phyloP scores from a whole-genome alignment of 2,797 vertebrate genomes.

The Sarcoramphus papa region DNA sequence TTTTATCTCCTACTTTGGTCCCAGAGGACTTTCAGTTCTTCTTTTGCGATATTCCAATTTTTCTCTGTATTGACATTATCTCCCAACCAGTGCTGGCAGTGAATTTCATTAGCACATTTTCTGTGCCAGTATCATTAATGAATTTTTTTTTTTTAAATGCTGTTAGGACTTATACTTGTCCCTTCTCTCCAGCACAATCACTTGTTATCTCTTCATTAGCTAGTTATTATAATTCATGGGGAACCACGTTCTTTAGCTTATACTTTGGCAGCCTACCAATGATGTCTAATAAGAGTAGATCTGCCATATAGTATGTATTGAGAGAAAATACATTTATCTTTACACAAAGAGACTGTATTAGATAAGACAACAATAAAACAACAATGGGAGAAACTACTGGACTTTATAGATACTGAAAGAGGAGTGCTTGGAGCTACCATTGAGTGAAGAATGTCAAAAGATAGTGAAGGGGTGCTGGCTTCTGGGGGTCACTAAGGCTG shows the following conservation, averaged over 20 bases:
- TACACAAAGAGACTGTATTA: not conserved
- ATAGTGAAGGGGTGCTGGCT: not conserved
- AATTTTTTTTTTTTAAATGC: not conserved
- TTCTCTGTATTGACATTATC: not conserved
- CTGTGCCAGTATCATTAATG: not conserved
- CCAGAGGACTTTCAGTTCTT: not conserved
- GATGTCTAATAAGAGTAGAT: not conserved
- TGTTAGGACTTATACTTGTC: not conserved
- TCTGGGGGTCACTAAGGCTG: no score
- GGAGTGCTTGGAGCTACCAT: not conserved
- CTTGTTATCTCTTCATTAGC: not conserved
- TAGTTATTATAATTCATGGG: not conserved
- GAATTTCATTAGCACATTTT: constrained; percentile 1
- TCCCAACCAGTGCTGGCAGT: not conserved
- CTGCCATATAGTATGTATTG: not conserved
- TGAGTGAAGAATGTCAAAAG: not conserved
- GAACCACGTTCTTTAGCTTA: not conserved
- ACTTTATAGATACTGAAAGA: not conserved
- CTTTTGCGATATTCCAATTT: not conserved
- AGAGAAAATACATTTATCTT: not conserved
- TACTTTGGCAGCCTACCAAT: not conserved
- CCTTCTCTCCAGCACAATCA: not conserved
- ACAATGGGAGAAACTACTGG: not conserved
- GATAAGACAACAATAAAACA: not conserved
- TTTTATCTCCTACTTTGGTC: not conserved